These are phyloP conservation scores for Diorhabda sublineata DNA, from an alignment of 1,140 invertebrate species.

Conservation along the genomic window DNA sequence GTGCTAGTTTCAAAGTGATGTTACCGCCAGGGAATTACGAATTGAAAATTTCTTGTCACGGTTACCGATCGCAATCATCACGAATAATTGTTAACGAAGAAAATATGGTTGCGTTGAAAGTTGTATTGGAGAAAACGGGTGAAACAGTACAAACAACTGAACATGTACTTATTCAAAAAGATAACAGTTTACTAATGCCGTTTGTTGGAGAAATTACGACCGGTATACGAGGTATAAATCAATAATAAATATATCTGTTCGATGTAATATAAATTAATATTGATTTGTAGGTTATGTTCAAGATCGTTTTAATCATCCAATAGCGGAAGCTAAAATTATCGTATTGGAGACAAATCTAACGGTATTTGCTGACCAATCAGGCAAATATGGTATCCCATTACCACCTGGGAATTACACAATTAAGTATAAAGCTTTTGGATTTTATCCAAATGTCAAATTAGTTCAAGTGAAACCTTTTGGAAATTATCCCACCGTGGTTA, in stretches of 20 bases:
- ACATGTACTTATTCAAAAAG: neutral
- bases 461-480: slow-evolving; percentile 49
- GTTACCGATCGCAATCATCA: slow-evolving; percentile 50
- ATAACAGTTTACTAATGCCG: slow-evolving; percentile 22
- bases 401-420: slow-evolving; percentile 55
- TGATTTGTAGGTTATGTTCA: slow-evolving; percentile 52
- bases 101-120: slow-evolving; percentile 9
- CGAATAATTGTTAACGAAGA: slow-evolving; percentile 42
- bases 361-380: slow-evolving; percentile 50
- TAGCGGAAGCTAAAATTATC: slow-evolving; percentile 54
- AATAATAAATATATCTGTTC: neutral
- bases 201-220: slow-evolving; percentile 22
- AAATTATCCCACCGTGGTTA: slow-evolving; percentile 51
- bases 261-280: neutral
- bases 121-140: slow-evolving; percentile 10
- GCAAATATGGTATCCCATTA: slow-evolving; percentile 57
- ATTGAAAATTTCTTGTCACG: slow-evolving; percentile 55
- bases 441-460: slow-evolving; percentile 52
- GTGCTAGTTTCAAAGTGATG: slow-evolving; percentile 65
- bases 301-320: slow-evolving; percentile 55
- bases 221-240: slow-evolving; percentile 27
- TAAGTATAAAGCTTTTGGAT: slow-evolving; percentile 54
- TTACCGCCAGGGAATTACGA: slow-evolving; percentile 61
- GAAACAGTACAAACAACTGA: neutral
- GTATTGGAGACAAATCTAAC: slow-evolving; percentile 49